Conservation (phyloP, 2,888 invertebrate genomes). For the Holacanthella duospinosa region DNA sequence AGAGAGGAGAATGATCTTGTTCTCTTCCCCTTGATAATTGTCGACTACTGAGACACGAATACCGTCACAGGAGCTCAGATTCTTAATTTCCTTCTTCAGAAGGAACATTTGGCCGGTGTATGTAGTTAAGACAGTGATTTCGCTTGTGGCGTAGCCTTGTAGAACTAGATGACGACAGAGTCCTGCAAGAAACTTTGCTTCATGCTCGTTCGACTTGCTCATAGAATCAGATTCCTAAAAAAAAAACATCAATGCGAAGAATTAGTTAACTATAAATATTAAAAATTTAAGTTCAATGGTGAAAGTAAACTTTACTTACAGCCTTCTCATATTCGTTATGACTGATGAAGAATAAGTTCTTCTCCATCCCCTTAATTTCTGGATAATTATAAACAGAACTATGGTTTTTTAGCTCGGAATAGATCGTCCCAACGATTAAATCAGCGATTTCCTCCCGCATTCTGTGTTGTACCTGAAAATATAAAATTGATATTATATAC, state of each 20-base stretch:
- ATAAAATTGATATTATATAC: background rate
- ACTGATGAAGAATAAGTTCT: constrained; percentile 57
- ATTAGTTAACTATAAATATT: background rate
- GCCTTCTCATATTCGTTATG: constrained; percentile 53
- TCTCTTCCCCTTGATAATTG: constrained; percentile 72
- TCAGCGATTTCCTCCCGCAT: constrained; percentile 60
- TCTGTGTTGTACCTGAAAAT: constrained; percentile 55
- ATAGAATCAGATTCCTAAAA: constrained; percentile 45
- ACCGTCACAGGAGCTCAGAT: constrained; percentile 41
- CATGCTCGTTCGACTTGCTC: constrained; percentile 54
- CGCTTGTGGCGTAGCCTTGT: constrained; percentile 50
- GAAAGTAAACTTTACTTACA: constrained; percentile 41
- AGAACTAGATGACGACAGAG: constrained; percentile 53
- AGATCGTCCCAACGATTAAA: constrained; percentile 55
- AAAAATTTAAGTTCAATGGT: constrained; percentile 1
- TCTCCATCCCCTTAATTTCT: constrained; percentile 50
- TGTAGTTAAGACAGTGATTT: constrained; percentile 63
- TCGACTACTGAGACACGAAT: constrained; percentile 59
- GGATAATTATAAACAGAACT: constrained; percentile 49
- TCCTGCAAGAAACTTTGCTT: constrained; percentile 53
- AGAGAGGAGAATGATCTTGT: constrained; percentile 64
- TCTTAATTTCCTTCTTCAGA: constrained; percentile 45
- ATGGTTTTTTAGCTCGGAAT: constrained; percentile 53
- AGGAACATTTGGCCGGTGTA: constrained; percentile 60
- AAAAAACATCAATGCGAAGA: background rate